A percentile compares a stretch with the other conserved stretches of the same genome.
phyloP scores from a whole-genome alignment of 2,888 invertebrate genomes.

The Drosophila buzzatii region DNA sequence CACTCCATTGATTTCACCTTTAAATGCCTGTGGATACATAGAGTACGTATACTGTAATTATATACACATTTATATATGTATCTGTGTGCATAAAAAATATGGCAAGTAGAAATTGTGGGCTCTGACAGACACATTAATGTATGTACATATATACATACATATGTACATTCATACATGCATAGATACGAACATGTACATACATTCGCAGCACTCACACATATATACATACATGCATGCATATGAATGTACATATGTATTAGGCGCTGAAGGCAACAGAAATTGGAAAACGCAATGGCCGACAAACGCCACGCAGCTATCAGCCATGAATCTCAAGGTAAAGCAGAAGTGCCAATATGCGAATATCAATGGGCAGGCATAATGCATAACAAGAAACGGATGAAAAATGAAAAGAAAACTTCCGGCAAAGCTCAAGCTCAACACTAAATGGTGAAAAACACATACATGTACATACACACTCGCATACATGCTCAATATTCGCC shows the following conservation, averaged over 20 bases:
- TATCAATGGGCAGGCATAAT: slow-evolving; percentile 45
- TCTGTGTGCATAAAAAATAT: slow-evolving; percentile 16
- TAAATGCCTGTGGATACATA: slow-evolving; percentile 12
- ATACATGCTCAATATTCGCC: slow-evolving; percentile 24
- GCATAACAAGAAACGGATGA: slow-evolving; percentile 61
- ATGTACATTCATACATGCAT: neutral
- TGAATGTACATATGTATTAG: slow-evolving; percentile 24
- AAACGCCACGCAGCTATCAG: slow-evolving; percentile 73
- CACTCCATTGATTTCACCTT: slow-evolving; percentile 54
- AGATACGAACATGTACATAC: slow-evolving; percentile 4
- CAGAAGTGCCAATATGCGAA: slow-evolving; percentile 64
- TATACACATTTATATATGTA: slow-evolving; percentile 2
- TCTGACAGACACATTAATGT: slow-evolving; percentile 41
- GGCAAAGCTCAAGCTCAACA: slow-evolving; percentile 66
- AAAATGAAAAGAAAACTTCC: slow-evolving; percentile 74
- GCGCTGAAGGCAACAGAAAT: slow-evolving; percentile 66
- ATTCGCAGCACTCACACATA: slow-evolving; percentile 10
- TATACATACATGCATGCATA: neutral
- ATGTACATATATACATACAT: neutral
- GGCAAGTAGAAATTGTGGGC: slow-evolving; percentile 46
- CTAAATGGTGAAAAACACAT: slow-evolving; percentile 56
- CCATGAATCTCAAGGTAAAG: slow-evolving; percentile 60
- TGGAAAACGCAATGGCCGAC: slow-evolving; percentile 77
- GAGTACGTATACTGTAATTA: neutral
- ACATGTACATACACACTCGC: slow-evolving; percentile 1